Percentiles rank a stretch among this genome's conserved stretches.
Conservation (phyloP, 2,797 vertebrate species). For the Hirundo rustica region DNA sequence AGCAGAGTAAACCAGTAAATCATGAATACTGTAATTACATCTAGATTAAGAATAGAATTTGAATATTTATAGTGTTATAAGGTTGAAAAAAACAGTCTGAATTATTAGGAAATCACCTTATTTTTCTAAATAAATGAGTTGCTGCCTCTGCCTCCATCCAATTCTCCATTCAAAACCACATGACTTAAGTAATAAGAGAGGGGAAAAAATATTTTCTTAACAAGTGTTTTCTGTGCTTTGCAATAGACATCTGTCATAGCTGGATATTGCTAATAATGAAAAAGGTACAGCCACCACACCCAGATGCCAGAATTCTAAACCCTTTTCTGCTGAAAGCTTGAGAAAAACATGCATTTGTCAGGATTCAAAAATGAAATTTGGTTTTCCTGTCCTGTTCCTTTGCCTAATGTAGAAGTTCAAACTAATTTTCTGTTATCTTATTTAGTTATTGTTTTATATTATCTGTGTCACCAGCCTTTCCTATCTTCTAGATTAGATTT, state of each 20-base stretch:
- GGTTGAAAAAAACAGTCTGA: background rate
- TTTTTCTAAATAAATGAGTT: background rate
- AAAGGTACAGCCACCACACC: background rate
- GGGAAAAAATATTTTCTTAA: background rate
- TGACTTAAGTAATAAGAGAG: background rate
- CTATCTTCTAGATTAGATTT: background rate
- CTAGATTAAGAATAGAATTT: background rate
- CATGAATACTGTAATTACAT: background rate
- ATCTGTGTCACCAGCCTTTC: background rate
- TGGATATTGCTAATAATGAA: background rate
- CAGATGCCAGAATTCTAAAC: background rate
- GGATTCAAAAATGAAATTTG: background rate
- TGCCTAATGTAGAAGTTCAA: background rate
- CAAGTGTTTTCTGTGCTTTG: background rate
- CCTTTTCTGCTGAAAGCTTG: background rate
- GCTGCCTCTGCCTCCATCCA: background rate
- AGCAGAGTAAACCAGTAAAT: background rate
- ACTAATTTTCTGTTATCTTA: background rate
- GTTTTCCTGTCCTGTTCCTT: background rate
- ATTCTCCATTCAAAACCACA: background rate
- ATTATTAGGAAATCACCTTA: background rate
- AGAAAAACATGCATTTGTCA: background rate
- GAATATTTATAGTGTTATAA: background rate
- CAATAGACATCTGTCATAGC: background rate
- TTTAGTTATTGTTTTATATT: background rate